Evolutionary conservation across 1,140 invertebrate species (phyloP).

Genomic region (Nasonia vitripennis): DNA sequence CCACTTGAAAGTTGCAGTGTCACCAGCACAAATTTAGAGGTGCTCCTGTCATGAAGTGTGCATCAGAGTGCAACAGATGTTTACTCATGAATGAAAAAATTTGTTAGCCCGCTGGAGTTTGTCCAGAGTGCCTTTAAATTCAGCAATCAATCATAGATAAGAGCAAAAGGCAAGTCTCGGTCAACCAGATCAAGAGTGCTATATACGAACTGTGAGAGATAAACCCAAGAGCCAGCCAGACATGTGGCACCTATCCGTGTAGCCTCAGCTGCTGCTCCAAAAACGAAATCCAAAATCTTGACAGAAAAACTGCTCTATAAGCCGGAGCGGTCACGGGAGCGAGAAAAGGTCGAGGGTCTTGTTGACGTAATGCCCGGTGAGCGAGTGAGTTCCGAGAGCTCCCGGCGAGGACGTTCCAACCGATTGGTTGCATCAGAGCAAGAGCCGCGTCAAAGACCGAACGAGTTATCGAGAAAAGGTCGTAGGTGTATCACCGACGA

Average conservation of each 20-base stretch:
- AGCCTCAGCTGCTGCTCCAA: background rate
- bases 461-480: background rate
- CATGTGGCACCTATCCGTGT: constrained; percentile 7
- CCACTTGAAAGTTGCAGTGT: no score
- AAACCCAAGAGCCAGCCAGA: background rate
- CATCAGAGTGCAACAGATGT: constrained; percentile 14
- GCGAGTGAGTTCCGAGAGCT: no score
- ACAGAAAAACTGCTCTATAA: background rate
- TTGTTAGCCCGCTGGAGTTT: background rate
- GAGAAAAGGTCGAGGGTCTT: no score
- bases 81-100: background rate
- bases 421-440: background rate
- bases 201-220: background rate
- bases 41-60: no score
- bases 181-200: background rate
- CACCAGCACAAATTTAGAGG: background rate
- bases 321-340: no score
- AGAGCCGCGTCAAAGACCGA: no score
- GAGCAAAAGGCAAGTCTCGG: background rate
- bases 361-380: no score
- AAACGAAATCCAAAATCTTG: background rate
- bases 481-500: background rate
- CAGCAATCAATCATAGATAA: background rate
- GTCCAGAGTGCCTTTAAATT: background rate
- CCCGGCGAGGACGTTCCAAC: no score